phyloP scores from a whole-genome alignment of 2,797 vertebrate species.

The Mycteria americana region DNA sequence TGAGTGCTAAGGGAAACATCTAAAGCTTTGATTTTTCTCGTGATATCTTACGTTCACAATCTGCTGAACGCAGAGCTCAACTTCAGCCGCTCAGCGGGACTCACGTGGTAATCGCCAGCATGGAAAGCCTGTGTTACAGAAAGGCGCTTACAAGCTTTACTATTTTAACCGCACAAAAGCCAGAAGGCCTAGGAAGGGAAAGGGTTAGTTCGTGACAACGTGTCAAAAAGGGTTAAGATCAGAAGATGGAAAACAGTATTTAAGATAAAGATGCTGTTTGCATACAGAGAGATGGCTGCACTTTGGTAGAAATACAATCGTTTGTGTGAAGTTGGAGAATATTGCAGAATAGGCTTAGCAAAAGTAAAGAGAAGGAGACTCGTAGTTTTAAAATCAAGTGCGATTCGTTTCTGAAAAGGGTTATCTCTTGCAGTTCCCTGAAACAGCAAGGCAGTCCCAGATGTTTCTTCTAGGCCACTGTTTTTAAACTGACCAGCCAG shows the following conservation, averaged over 20 bases:
- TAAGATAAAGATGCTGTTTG: background rate
- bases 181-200: background rate
- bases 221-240: background rate
- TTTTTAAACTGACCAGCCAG: background rate
- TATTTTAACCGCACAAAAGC: background rate
- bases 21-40: background rate
- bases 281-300: background rate
- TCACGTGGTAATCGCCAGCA: rapidly evolving
- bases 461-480: background rate
- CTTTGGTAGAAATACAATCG: background rate
- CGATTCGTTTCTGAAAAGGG: background rate
- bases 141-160: background rate
- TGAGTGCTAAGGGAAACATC: background rate
- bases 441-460: background rate
- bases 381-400: background rate
- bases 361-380: background rate
- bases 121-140: background rate
- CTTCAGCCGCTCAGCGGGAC: background rate
- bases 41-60: background rate
- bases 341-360: too few relatives aligned
- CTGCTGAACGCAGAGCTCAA: background rate
- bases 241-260: rapidly evolving
- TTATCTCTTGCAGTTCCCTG: background rate
- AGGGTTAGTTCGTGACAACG: background rate
- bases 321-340: background rate